Base-by-base conservation (phyloP, 2,797 vertebrate species). In the Tokudaia tokunoshimensis region DNA sequence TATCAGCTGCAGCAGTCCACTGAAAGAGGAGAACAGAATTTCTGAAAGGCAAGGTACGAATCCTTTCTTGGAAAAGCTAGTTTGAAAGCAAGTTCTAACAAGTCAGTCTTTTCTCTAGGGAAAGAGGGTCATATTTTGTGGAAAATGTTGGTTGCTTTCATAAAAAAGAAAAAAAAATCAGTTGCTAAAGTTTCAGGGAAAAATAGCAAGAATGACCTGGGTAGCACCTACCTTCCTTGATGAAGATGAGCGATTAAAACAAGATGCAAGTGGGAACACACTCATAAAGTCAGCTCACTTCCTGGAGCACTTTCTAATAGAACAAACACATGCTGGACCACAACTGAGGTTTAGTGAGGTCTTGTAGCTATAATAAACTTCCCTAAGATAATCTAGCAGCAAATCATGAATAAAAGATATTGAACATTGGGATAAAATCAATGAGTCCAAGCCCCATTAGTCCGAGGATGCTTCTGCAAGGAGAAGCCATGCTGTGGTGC, bases 1-100 rank as follows among this genome's bases (percentile, higher is more conserved):
- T 70, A 65, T 91, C 94, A 80, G 41, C 50, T 75, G 41, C 83
- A 76, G 86, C 57, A 94, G 83, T n/a, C 95, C 47, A 83, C 47
- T 90, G 47, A 80, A 93, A 85, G 94, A 95, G 59, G 92, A 94
- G 34, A 61, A 31, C 0, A 65, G 65, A 96, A 85, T 95, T 96
- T 37, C 85, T 96, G 67, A 92, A n/a, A 76, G 24, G 12, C n/a
- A 89, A 96, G 84, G 84, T 93, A 91, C 65, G 47, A 94, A 63
- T 52, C 83, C 82, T 91, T 96, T 97, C 92, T 96, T 79, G 91
- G 90, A 92, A 96, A 91, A 91, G n/a, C 55, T 91, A 81, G 78
- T 94, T 83, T 92, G 78, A 95, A 95, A 97, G 94, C 93, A 96
- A 90, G 50, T 89, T 97, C 87, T 95, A 65, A 94, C 90, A 90